These are phyloP conservation scores for Lerista edwardsae DNA, from an alignment of 2,797 vertebrate species.

Conservation along the genomic window DNA sequence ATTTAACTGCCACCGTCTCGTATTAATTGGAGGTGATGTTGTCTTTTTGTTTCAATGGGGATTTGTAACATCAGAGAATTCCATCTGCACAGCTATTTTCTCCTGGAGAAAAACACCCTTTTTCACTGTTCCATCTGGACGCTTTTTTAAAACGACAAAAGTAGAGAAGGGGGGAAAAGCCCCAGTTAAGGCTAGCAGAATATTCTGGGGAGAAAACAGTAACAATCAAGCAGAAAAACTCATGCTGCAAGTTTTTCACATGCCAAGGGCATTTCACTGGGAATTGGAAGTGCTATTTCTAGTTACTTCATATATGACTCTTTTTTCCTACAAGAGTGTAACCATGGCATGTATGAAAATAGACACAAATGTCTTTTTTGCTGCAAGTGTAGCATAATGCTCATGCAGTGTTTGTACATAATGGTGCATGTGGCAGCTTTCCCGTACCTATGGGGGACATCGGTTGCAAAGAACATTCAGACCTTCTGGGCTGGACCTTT, in stretches of 20 bases:
- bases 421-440: neutral
- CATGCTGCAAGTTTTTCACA: neutral
- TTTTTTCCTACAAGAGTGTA: neutral
- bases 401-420: neutral
- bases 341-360: neutral
- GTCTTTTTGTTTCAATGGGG: constrained; percentile 48
- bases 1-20: constrained; percentile 35
- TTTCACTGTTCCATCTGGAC: constrained; percentile 60
- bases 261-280: neutral
- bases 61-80: constrained; percentile 55
- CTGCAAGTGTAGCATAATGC: neutral
- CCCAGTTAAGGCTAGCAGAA: constrained; percentile 46
- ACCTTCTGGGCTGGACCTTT: neutral
- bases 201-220: constrained; percentile 38
- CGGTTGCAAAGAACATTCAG: neutral
- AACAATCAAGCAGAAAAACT: constrained; percentile 20
- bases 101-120: constrained; percentile 8
- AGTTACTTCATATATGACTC: neutral
- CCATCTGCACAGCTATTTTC: constrained; percentile 46
- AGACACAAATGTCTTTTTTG: neutral
- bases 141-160: constrained; percentile 47
- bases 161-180: neutral
- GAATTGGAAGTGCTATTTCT: neutral
- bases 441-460: neutral
- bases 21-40: constrained; percentile 27